Percentiles rank a stretch among this genome's conserved stretches.
Conservation (phyloP, 2,113 vertebrate genomes). For the Microcebus ravelobensis region DNA sequence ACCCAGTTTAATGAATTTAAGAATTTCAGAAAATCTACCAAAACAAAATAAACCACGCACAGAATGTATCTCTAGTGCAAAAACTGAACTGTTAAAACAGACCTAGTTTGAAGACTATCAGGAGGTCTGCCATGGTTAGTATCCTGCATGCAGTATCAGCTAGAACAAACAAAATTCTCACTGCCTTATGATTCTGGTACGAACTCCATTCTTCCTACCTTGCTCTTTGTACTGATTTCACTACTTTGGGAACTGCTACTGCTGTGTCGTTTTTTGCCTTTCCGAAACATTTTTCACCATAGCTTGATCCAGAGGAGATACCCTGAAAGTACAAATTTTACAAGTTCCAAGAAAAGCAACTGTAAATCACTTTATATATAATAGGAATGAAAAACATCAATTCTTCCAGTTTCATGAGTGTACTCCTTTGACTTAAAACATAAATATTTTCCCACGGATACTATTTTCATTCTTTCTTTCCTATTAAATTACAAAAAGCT, state of each 20-base stretch:
- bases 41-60: neutral
- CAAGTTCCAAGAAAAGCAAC: neutral
- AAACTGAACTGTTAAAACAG: neutral
- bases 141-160: fast-evolving
- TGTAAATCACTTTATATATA: neutral
- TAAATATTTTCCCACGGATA: neutral
- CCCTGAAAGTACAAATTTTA: constrained; percentile 39
- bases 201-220: constrained; percentile 84
- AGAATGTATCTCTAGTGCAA: neutral
- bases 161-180: neutral
- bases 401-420: neutral
- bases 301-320: constrained; percentile 65
- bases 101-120: neutral
- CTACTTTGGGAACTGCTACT: constrained; percentile 99
- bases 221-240: constrained; percentile 99
- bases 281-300: constrained; percentile 97
- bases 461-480: neutral
- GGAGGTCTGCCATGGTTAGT: neutral
- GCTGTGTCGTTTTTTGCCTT: constrained; percentile 98
- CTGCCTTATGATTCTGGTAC: fast-evolving
- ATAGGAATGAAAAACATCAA: neutral
- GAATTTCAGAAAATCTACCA: neutral
- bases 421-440: neutral
- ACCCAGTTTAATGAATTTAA: neutral
- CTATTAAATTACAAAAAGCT: neutral